Evolutionary conservation across 2,888 invertebrate genomes (phyloP), one percentile per base, ranked within the genome.

Genomic region (Chrysomela aeneicollis): DNA sequence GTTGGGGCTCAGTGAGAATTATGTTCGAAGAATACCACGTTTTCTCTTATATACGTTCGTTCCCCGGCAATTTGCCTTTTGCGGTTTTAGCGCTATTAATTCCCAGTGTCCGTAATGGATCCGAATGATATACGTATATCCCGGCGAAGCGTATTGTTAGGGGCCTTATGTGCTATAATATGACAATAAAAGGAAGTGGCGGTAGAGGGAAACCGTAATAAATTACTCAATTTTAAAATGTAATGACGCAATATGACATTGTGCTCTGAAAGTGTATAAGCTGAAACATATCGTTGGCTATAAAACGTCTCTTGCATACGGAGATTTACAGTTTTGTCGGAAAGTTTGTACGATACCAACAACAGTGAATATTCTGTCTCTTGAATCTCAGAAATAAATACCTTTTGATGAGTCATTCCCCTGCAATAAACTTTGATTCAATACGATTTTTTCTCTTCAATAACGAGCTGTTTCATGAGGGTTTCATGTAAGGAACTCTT

Each of bases 181-280:
- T 63, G 64, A 63, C 68, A 65, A 68, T 68, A 68, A 68, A 62
- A 63, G 65, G 59, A 63, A 66, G 64, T 57, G 46, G 35, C 21
- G 46, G 21, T 55, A 47, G 35, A 60, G 66, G 64, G 63, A 58
- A 49, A 47, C 60, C 30, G 54, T 70, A 67, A 70, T 70, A 70
- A 70, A 70, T 70, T 70, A 66, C 68, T 68, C 66, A 70, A 70
- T 70, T 68, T 67, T 64, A 66, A 68, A 70, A 67, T 58, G 66
- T 68, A 70, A 70, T 68, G 70, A 70, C 63, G 67, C 64, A 68
- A 66, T 68, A 68, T 66, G 65, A 66, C 66, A 59, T 68, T 42
- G 59, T 59, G 60, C 52, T 64, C 51, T 32, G 54, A 53, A 61
- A 67, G 54, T 59, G 32, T 30, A 15, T 50, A 42, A 12, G 59